Percentiles rank a stretch among this genome's conserved stretches.
Evolutionary conservation across 2,888 invertebrate genomes (phyloP).

Genomic region (Sphecodes monilicornis): DNA sequence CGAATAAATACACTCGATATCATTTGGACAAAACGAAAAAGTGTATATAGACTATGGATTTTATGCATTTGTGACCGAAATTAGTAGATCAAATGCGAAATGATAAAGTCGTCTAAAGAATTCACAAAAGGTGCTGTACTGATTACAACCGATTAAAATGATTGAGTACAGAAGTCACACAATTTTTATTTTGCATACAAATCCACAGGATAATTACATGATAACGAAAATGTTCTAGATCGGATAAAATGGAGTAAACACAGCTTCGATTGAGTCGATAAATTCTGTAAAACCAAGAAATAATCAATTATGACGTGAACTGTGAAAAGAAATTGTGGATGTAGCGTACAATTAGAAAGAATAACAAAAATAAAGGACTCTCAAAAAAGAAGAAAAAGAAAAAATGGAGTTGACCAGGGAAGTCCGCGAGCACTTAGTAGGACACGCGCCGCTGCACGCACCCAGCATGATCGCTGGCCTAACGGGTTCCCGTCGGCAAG

Average conservation of each 20-base stretch:
- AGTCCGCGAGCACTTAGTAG: background rate
- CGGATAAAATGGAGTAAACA: background rate
- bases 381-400: background rate
- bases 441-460: background rate
- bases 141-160: no score
- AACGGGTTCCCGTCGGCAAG: constrained; percentile 16
- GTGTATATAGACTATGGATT: no score
- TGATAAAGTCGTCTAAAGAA: no score
- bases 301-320: background rate
- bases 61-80: no score
- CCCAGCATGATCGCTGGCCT: background rate
- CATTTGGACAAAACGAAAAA: no score
- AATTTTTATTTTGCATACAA: no score
- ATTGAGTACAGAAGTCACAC: no score
- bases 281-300: background rate
- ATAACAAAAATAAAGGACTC: background rate
- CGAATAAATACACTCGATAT: no score
- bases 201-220: no score
- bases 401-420: background rate
- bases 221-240: background rate
- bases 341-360: background rate
- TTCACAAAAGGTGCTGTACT: no score
- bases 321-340: background rate
- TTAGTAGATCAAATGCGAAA: no score
- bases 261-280: background rate